Percentiles rank a stretch among this genome's conserved stretches.
These are phyloP conservation scores for Hyposmocoma kahamanoa DNA, from an alignment of 1,140 invertebrate species.

Conservation along the genomic window DNA sequence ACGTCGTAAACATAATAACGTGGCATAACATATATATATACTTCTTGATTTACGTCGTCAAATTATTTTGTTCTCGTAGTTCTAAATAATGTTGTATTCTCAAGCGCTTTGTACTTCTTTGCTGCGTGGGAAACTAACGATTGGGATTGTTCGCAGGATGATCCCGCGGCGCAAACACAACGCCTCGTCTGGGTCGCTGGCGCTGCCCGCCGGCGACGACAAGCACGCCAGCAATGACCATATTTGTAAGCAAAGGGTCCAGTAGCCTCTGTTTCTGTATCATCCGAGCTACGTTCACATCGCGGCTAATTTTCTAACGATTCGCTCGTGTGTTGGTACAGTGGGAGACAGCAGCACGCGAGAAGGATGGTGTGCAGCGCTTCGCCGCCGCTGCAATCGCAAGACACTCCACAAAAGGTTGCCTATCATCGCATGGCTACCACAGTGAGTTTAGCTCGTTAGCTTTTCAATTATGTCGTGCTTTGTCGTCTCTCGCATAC, in stretches of 20 bases:
- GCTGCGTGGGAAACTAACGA: too few relatives aligned
- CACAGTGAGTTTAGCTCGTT: slow-evolving; percentile 57
- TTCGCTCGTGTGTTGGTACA: slow-evolving; percentile 8
- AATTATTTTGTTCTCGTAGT: too few relatives aligned
- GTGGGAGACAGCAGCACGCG: slow-evolving; percentile 37
- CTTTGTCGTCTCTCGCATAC: slow-evolving; percentile 4
- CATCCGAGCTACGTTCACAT: neutral
- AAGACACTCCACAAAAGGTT: slow-evolving; percentile 82
- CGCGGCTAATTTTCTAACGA: neutral
- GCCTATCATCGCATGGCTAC: slow-evolving; percentile 83
- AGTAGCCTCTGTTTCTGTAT: neutral
- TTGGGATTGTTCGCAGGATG: slow-evolving; percentile 43
- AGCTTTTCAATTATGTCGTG: neutral
- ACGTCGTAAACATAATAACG: too few relatives aligned
- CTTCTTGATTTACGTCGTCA: too few relatives aligned
- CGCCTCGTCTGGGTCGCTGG: slow-evolving; percentile 55
- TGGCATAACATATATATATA: too few relatives aligned
- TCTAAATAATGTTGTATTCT: too few relatives aligned
- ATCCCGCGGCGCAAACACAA: slow-evolving; percentile 62
- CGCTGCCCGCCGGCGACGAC: slow-evolving; percentile 42
- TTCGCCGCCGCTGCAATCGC: slow-evolving; percentile 71
- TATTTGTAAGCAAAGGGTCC: slow-evolving; percentile 44
- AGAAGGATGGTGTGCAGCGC: slow-evolving; percentile 45
- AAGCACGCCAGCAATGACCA: slow-evolving; percentile 67
- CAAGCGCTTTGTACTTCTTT: too few relatives aligned